These are phyloP conservation scores for Nibea coibor DNA, from an alignment of 2,113 vertebrate genomes.

Conservation along the genomic window DNA sequence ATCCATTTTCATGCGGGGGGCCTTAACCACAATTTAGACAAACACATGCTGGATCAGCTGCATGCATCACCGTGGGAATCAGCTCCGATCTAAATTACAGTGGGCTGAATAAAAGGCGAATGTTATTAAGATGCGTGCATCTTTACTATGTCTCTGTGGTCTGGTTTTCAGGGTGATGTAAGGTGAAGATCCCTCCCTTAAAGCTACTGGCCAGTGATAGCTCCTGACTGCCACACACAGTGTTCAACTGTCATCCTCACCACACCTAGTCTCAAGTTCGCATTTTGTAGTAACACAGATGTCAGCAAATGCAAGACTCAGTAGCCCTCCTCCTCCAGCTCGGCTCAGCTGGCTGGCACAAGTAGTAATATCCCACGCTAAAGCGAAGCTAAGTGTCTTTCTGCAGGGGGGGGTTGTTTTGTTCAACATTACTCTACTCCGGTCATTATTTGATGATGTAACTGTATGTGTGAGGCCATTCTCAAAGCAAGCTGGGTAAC, in stretches of 20 bases:
- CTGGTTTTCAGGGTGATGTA: neutral
- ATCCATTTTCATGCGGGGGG: neutral
- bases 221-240: neutral
- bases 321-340: neutral
- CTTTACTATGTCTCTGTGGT: neutral
- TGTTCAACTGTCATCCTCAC: neutral
- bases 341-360: neutral
- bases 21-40: neutral
- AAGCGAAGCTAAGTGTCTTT: neutral
- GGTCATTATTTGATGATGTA: constrained; percentile 9
- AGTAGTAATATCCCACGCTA: neutral
- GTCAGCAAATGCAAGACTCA: neutral
- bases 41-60: neutral
- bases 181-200: neutral
- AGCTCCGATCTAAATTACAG: neutral
- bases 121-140: neutral
- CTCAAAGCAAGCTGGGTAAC: constrained; percentile 36
- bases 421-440: neutral
- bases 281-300: neutral
- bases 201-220: neutral
- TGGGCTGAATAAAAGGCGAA: neutral
- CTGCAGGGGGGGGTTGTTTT: neutral
- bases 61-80: neutral
- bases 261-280: constrained; percentile 18
- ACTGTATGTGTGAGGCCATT: constrained; percentile 2